Base-by-base conservation (phyloP, 2,888 invertebrate species). In the Drosophila quinaria region DNA sequence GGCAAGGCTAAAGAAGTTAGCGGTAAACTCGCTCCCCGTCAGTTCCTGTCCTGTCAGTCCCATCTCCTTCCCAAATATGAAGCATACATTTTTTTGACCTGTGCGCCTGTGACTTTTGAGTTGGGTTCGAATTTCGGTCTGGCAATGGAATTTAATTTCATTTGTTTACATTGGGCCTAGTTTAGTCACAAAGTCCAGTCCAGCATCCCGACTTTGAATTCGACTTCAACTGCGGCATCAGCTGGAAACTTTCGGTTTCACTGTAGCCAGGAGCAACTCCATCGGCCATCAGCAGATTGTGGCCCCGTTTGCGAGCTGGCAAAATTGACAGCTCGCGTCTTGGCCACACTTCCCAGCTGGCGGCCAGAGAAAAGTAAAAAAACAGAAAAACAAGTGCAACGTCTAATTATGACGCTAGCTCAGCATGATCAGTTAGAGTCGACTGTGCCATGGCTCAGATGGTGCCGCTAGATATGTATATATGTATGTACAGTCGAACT, bases 131-230 rank as follows among this genome's bases (percentile, higher is more conserved):
- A 60, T 65, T 70, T 54, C 46, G 50, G 41, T 37, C 44, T 37
- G 46, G 70, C 74, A 75, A 74, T 81, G 90, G 90, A 84, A 90
- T 90, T 88, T 80, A 80, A 88, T 84, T 86, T 82, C 68, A 73
- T 64, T 71, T 74, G 68, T 17, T 70, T 70, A 60, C 51, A n/a
- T 13, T 31, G 42, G 4, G 11, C 55, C 47, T 46, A 66, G 56
- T 31, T 49, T 25, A 25, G 35, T 31, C 10, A 31, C 47, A 17
- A 31, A 29, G 22, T 25, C 25, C 17, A 51, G 39, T 11, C 25
- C 29, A 42, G 19, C 35, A 11, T 52, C 37, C 25, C 25, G 25
- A 25, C 25, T 1, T 25, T 5, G 6, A 41, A 1, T 10, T 9
- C 15, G 15, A 42, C 42, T 13, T 19, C 2, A 13, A 10, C 42